phyloP scores from a whole-genome alignment of 1,140 invertebrate species.

The Homarus americanus region DNA sequence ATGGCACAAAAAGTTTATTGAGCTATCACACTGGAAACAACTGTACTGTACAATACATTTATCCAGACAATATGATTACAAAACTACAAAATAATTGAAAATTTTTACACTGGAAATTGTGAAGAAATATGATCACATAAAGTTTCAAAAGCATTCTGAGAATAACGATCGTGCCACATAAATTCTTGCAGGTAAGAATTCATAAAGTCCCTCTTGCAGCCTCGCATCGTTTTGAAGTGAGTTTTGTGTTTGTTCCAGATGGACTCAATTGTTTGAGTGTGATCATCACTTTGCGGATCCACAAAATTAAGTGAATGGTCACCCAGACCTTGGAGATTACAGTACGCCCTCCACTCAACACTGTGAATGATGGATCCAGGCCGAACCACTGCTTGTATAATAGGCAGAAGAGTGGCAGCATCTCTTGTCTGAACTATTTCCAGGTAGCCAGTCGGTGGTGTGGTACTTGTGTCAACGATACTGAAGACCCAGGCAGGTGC shows the following conservation, averaged over 20 bases:
- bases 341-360: background rate
- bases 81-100: too few relatives aligned
- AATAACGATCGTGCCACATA: conserved; percentile 15
- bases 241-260: background rate
- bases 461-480: too few relatives aligned
- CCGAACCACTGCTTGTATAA: background rate
- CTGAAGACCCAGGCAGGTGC: conserved; percentile 21
- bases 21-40: too few relatives aligned
- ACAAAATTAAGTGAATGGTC: conserved; percentile 33
- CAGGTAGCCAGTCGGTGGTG: too few relatives aligned
- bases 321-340: background rate
- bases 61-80: too few relatives aligned
- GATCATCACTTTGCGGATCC: background rate
- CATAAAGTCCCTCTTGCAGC: too few relatives aligned
- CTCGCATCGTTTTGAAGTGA: too few relatives aligned
- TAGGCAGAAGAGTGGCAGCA: background rate
- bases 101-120: conserved; percentile 21
- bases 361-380: background rate
- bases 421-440: conserved; percentile 8
- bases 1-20: too few relatives aligned
- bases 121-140: too few relatives aligned
- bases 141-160: background rate
- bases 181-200: conserved; percentile 31
- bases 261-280: conserved; percentile 5
- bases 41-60: too few relatives aligned